Conservation (phyloP, 2,797 vertebrate genomes). For the Darevskia nairensis region DNA sequence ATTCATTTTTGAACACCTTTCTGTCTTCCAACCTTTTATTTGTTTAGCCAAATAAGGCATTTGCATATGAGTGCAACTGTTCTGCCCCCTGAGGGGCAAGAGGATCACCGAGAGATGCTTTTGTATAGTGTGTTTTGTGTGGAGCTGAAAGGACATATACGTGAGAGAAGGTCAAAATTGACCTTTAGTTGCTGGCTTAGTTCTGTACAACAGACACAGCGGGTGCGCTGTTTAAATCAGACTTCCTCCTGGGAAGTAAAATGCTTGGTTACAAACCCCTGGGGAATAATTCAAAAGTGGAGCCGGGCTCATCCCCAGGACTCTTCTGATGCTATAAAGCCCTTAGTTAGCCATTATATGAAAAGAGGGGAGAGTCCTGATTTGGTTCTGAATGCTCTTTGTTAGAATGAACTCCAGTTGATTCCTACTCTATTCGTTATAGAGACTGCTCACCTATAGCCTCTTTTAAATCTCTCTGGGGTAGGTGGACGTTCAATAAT, state of each 20-base stretch:
- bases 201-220: background rate
- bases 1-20: background rate
- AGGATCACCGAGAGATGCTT: background rate
- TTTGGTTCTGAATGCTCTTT: background rate
- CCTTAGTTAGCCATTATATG: background rate
- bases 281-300: background rate
- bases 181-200: conserved; percentile 10
- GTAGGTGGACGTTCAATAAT: background rate
- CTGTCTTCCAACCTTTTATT: background rate
- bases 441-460: background rate
- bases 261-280: conserved; percentile 26
- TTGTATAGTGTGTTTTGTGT: background rate
- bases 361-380: background rate
- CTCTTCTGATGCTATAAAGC: background rate
- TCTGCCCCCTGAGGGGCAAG: background rate
- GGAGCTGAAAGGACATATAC: background rate
- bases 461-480: background rate
- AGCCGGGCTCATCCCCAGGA: conserved; percentile 2
- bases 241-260: conserved; percentile 9
- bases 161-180: conserved; percentile 4
- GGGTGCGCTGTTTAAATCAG: background rate
- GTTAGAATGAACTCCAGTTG: background rate
- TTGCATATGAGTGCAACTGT: background rate
- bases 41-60: background rate
- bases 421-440: background rate